These are phyloP conservation scores for Stegastes partitus DNA, from an alignment of 2,113 vertebrate genomes.

Conservation along the genomic window DNA sequence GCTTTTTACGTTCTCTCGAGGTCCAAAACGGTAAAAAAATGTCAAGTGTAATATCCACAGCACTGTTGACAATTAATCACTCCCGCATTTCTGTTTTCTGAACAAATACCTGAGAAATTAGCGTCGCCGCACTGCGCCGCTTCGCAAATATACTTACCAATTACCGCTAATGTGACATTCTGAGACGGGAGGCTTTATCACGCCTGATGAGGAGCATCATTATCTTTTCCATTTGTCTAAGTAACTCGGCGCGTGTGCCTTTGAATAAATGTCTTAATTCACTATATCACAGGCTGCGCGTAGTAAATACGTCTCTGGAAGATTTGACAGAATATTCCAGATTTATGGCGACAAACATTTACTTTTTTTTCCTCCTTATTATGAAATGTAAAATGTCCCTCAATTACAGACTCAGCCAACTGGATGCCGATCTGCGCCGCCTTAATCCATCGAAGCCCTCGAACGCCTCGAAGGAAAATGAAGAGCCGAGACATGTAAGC, in stretches of 20 bases:
- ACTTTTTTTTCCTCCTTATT: conserved; percentile 25
- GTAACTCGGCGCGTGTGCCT: too few relatives aligned
- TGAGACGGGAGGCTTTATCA: conserved; percentile 12
- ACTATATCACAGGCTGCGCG: too few relatives aligned
- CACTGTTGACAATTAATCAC: conserved; percentile 21
- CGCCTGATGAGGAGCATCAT: conserved; percentile 35
- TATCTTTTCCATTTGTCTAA: conserved; percentile 16
- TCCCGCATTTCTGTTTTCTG: conserved; percentile 1
- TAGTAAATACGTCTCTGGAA: too few relatives aligned
- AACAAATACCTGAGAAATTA: conserved; percentile 31
- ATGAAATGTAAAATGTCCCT: conserved; percentile 43
- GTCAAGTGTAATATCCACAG: conserved; percentile 33
- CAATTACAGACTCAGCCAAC: conserved; percentile 45
- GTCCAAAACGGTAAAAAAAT: conserved; percentile 1
- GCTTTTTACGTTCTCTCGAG: not conserved
- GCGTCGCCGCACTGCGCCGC: too few relatives aligned
- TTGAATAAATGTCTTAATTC: too few relatives aligned
- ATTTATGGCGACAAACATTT: too few relatives aligned
- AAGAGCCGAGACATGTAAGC: conserved; percentile 39
- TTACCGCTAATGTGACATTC: too few relatives aligned
- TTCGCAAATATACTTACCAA: too few relatives aligned
- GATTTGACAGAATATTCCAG: too few relatives aligned
- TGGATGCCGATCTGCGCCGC: conserved; percentile 49
- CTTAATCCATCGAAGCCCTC: conserved; percentile 53
- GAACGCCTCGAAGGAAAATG: conserved; percentile 36